phyloP scores from a whole-genome alignment of 2,113 vertebrate genomes.

The Petrocephalus microphthalmus region DNA sequence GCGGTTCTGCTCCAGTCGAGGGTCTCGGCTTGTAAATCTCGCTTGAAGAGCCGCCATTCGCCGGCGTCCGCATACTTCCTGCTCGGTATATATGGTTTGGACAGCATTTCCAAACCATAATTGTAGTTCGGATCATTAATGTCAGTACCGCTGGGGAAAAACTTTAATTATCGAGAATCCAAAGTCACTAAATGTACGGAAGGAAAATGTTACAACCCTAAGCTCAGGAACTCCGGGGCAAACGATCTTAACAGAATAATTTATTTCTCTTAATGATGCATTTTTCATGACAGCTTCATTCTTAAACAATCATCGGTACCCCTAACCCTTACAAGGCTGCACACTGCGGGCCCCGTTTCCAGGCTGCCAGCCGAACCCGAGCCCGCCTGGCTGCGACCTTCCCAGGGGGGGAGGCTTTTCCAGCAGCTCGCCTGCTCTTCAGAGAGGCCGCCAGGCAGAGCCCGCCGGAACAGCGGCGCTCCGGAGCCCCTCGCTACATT shows the following conservation, averaged over 20 bases:
- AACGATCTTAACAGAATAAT: conserved; percentile 38
- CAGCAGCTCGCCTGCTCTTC: neutral
- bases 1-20: conserved; percentile 40
- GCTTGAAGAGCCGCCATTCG: conserved; percentile 59
- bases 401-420: neutral
- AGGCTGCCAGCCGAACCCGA: neutral
- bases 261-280: conserved; percentile 19
- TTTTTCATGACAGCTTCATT: neutral
- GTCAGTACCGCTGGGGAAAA: conserved; percentile 57
- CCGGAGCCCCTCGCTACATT: neutral
- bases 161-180: conserved; percentile 55
- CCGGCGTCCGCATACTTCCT: conserved; percentile 58
- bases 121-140: conserved; percentile 63
- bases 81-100: conserved; percentile 62
- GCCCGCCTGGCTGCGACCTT: neutral
- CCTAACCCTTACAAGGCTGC: neutral
- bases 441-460: neutral
- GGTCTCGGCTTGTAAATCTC: conserved; percentile 57
- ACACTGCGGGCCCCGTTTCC: neutral
- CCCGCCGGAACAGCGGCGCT: neutral
- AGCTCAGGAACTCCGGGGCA: conserved; percentile 55
- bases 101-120: conserved; percentile 66
- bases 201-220: conserved; percentile 56
- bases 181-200: conserved; percentile 52
- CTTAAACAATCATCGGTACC: conserved; percentile 19